These are phyloP conservation scores for Gephyroberyx darwinii DNA, from an alignment of 2,797 vertebrate species.

Conservation along the genomic window DNA sequence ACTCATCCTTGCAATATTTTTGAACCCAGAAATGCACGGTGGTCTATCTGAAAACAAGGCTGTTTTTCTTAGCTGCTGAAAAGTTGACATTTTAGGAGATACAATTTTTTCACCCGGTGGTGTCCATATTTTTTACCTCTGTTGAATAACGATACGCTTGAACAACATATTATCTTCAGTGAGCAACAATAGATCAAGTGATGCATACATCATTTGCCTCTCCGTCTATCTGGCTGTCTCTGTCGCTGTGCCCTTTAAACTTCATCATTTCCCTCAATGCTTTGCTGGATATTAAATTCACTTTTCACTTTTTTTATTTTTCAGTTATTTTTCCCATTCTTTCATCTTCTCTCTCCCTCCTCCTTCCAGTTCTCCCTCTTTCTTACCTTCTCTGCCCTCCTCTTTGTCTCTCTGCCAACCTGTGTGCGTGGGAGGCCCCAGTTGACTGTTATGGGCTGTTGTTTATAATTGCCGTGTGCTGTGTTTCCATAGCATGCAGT, in stretches of 20 bases:
- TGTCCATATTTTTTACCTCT: no score
- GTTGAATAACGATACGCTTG: no score
- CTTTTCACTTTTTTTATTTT: background rate
- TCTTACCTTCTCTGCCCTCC: background rate
- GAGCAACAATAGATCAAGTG: no score
- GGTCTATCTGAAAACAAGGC: no score
- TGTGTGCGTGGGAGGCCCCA: slow-evolving; percentile 18
- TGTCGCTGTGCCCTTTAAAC: background rate
- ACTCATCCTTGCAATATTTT: no score
- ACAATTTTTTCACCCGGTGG: no score
- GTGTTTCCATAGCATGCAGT: slow-evolving; percentile 10
- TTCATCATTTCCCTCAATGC: background rate
- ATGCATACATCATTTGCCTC: background rate
- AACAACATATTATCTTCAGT: no score
- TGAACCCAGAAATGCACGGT: no score
- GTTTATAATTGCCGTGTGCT: slow-evolving; percentile 30
- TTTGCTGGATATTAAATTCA: no score
- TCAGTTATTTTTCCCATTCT: background rate
- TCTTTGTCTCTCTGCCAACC: slow-evolving; percentile 2
- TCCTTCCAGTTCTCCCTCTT: background rate
- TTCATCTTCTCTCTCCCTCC: background rate
- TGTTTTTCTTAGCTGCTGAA: no score
- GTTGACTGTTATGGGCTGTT: slow-evolving; percentile 11
- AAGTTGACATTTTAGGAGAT: no score
- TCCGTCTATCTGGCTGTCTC: background rate